Percentiles rank a stretch among this genome's conserved stretches.
These are phyloP conservation scores for Dryomyza anilis DNA, from an alignment of 2,888 invertebrate species.

Conservation along the genomic window DNA sequence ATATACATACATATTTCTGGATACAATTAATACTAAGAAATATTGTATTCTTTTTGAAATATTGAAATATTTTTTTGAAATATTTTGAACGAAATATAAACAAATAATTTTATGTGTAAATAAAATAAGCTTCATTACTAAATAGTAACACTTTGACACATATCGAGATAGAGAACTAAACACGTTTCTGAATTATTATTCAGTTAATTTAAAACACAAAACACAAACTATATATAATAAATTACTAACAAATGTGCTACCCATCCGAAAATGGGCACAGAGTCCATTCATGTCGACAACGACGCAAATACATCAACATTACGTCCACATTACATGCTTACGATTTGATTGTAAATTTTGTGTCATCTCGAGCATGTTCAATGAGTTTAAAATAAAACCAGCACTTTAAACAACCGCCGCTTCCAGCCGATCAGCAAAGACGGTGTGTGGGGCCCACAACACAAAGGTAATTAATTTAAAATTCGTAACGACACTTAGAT, in stretches of 20 bases:
- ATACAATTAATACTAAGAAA: too few species aligned
- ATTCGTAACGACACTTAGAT: conserved; percentile 16
- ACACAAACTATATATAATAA: conserved; percentile 51
- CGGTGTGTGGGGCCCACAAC: conserved; percentile 17
- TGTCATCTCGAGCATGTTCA: conserved; percentile 23
- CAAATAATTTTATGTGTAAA: too few species aligned
- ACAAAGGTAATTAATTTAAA: conserved; percentile 24
- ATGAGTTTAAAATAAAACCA: conserved; percentile 14
- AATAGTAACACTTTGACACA: conserved; percentile 6
- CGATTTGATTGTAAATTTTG: conserved; percentile 17
- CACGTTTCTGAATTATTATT: neutral
- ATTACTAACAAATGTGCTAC: conserved; percentile 47
- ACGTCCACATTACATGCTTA: conserved; percentile 10
- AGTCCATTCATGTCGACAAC: conserved; percentile 10
- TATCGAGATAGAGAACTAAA: neutral
- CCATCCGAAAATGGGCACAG: neutral
- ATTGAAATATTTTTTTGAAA: too few species aligned
- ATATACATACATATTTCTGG: too few species aligned
- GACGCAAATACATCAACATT: neutral
- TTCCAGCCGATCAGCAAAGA: neutral
- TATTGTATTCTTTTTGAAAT: too few species aligned
- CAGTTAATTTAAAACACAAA: conserved; percentile 16
- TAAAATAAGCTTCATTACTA: neutral
- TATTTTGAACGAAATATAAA: too few species aligned
- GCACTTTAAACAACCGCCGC: conserved; percentile 8